Evolutionary conservation across 2,113 vertebrate genomes (phyloP), one percentile per base, ranked within the genome.

Genomic region (Dermatemys mawii): DNA sequence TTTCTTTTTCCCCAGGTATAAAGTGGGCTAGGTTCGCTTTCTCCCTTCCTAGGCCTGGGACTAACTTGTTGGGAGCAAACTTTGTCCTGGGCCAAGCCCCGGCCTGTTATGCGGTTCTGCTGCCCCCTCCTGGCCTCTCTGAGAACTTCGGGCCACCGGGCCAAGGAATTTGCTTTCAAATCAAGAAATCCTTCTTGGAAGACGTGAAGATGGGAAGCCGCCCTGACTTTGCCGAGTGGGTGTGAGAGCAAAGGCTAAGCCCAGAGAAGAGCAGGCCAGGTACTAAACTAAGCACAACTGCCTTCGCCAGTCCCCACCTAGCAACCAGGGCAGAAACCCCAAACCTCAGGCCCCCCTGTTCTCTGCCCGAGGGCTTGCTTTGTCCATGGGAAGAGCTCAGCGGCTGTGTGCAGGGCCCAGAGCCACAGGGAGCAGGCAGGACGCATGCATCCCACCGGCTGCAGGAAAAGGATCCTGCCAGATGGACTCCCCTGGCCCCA

Each of bases 51-150:
- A 2, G 22, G 41, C 2, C 14, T 38, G 29, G 12, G 19, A 41
- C 17, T 22, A 38, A 70, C 19, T 24, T 12, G 26, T 46, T 16
- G 41, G 44, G 41, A 76, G 0, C 6, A 51, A 83, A 1, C 8
- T 4, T 1, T 55, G 8, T 73, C 60, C 4, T 79, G 51, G 63
- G 60, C 2, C 0, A 3, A 2, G 57, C 55, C 50, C 94, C 48
- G 27, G 35, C n/a, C 8, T 11, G 2, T 19, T 10, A 41, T 85
- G 84, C 81, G 27, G 94, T 84, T 1, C 35, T 97, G 94, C 94
- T 95, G 96, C 95, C 96, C 93, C 93, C 96, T 97, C 90, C 93
- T 93, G 97, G 97, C 6, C 92, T 92, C 86, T 63, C 49, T 54
- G 8, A 2, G 67, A 67, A 90, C 82, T 2, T 14, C 54, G 21